A percentile compares a stretch with the other conserved stretches of the same genome.
Conservation (phyloP, 1,140 invertebrate genomes). For the Halictus rubicundus region DNA sequence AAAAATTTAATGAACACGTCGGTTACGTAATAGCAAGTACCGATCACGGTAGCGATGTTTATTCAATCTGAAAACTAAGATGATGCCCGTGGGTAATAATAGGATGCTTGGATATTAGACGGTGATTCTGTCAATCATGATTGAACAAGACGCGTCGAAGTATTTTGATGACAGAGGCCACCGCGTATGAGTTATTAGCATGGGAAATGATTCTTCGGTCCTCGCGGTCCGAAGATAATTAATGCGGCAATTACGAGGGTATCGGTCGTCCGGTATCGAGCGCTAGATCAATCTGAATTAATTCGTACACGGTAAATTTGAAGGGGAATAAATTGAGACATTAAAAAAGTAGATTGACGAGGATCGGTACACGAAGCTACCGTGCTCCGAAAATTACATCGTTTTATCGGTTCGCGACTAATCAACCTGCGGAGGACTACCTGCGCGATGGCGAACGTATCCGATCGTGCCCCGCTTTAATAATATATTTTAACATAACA, state of each 20-base stretch:
- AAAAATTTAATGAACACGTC: too few species aligned
- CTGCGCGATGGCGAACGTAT: slow-evolving; percentile 2
- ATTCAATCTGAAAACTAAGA: too few species aligned
- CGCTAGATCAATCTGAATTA: slow-evolving; percentile 10
- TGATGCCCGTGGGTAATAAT: too few species aligned
- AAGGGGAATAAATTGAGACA: slow-evolving; percentile 17
- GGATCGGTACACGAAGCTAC: background rate
- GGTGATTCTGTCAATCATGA: too few species aligned
- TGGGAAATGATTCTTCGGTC: background rate
- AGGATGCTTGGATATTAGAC: too few species aligned
- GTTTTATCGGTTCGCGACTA: slow-evolving; percentile 26
- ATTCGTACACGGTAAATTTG: background rate
- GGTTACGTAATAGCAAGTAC: too few species aligned
- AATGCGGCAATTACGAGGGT: background rate
- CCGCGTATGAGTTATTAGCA: background rate
- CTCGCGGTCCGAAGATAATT: slow-evolving; percentile 9
- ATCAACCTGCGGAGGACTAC: slow-evolving; percentile 6
- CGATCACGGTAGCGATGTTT: too few species aligned
- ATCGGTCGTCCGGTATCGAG: too few species aligned
- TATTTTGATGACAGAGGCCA: too few species aligned
- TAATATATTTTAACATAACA: slow-evolving; percentile 38
- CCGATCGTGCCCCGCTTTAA: slow-evolving; percentile 18
- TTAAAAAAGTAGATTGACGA: slow-evolving; percentile 22
- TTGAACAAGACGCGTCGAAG: too few species aligned
- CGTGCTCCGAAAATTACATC: slow-evolving; percentile 25